Evolutionary conservation across 1,140 invertebrate species (phyloP).

Genomic region (Platyura marginata): DNA sequence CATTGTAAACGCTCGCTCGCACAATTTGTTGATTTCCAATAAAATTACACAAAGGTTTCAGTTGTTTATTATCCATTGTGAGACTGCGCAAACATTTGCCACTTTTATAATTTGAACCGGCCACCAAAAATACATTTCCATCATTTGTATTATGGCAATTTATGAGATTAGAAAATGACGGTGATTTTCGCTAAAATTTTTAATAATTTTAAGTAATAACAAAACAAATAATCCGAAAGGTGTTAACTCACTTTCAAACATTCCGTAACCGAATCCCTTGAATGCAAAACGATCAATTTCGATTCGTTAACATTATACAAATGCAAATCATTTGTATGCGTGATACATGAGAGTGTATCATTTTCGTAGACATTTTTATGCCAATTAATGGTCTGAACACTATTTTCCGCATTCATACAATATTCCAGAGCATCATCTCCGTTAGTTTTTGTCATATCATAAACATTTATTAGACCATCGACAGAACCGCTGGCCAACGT

Average conservation of each 20-base stretch:
- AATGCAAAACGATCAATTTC: conserved; percentile 28
- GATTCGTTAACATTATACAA: conserved; percentile 44
- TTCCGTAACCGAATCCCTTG: conserved; percentile 31
- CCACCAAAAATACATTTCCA: conserved; percentile 32
- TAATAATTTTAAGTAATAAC: not conserved
- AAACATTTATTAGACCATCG: conserved; percentile 76
- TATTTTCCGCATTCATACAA: conserved; percentile 68
- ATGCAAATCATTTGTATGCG: conserved; percentile 51
- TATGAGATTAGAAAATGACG: conserved; percentile 46
- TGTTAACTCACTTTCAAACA: conserved; percentile 22
- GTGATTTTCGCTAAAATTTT: conserved; percentile 30
- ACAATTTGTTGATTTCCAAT: conserved; percentile 43
- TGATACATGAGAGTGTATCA: conserved; percentile 38
- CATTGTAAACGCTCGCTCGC: conserved; percentile 38
- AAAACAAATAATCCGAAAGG: conserved; percentile 16
- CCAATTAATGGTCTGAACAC: conserved; percentile 46
- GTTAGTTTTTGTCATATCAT: conserved; percentile 47
- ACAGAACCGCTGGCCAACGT: conserved; percentile 53
- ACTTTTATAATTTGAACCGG: conserved; percentile 36
- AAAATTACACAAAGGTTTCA: conserved; percentile 33
- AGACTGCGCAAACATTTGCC: conserved; percentile 38
- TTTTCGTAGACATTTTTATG: conserved; percentile 25
- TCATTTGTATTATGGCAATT: conserved; percentile 27
- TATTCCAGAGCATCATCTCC: conserved; percentile 69
- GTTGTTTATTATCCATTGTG: conserved; percentile 25